Conservation (phyloP, 2,797 vertebrate species). For the Alcedo atthis region DNA sequence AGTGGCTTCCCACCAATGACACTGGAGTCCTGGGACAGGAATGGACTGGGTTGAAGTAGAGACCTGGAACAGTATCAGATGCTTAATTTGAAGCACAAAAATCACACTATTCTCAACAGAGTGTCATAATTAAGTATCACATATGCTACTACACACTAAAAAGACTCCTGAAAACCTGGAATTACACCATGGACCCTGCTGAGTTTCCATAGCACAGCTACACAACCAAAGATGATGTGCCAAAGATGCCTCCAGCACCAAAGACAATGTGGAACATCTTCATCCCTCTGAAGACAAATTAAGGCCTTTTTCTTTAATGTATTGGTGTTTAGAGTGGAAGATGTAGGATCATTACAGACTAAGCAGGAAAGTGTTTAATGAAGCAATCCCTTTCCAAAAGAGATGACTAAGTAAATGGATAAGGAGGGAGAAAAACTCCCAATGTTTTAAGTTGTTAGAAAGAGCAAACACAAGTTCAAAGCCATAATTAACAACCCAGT, state of each 20-base stretch:
- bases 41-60: not conserved
- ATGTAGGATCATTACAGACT: not conserved
- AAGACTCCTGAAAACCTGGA: not conserved
- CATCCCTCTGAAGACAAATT: not conserved
- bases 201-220: not conserved
- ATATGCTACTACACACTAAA: not conserved
- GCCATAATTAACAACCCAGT: constrained; percentile 16
- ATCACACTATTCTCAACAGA: not conserved
- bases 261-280: not conserved
- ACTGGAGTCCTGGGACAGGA: not conserved
- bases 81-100: not conserved
- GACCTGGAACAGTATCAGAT: not conserved
- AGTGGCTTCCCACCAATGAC: not conserved
- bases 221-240: not conserved
- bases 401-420: not conserved
- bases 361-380: constrained; percentile 28
- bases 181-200: not conserved
- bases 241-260: not conserved
- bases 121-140: not conserved
- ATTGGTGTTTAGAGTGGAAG: not conserved
- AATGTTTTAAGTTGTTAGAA: not conserved
- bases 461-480: constrained; percentile 25
- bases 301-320: not conserved
- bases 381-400: constrained; percentile 23
- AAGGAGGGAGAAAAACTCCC: not conserved